A percentile compares a stretch with the other conserved stretches of the same genome.
Conservation (phyloP, 2,113 vertebrate genomes). For the Sakesphorus luctuosus region DNA sequence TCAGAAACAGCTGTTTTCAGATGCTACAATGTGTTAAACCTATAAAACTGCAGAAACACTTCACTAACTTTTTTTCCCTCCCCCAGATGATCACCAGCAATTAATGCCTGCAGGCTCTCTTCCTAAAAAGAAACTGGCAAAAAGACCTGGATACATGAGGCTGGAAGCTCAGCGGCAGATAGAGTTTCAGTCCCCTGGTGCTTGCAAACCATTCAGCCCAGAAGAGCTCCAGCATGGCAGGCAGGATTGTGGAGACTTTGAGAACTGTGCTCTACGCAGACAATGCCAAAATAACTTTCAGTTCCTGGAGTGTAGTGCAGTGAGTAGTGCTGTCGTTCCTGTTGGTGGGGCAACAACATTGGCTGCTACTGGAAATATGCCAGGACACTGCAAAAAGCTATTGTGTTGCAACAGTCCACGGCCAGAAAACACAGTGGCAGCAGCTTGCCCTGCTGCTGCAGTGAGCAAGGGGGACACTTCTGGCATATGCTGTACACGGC, state of each 20-base stretch:
- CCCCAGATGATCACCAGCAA: constrained; percentile 51
- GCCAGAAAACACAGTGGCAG: background rate
- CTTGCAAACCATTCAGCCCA: background rate
- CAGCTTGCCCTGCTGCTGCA: background rate
- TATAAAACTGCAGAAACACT: background rate
- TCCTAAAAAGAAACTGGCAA: constrained; percentile 75
- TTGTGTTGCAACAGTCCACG: background rate
- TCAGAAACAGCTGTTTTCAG: background rate
- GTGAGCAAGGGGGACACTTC: background rate
- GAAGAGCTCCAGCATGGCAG: background rate
- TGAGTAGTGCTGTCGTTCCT: background rate
- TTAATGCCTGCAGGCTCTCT: constrained; percentile 19
- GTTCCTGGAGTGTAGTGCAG: background rate
- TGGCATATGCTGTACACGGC: background rate
- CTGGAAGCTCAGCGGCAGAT: constrained; percentile 28
- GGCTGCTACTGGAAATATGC: background rate
- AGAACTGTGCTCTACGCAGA: background rate
- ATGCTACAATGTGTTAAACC: background rate
- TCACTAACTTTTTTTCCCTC: constrained; percentile 2
- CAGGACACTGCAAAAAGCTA: background rate
- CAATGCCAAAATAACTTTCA: background rate
- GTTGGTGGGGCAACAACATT: background rate
- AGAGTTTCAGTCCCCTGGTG: background rate
- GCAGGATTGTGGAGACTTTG: background rate
- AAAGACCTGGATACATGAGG: constrained; percentile 84